A percentile compares a stretch with the other conserved stretches of the same genome.
These are phyloP conservation scores for Morpho achilles DNA, from an alignment of 2,888 invertebrate genomes.

Conservation along the genomic window DNA sequence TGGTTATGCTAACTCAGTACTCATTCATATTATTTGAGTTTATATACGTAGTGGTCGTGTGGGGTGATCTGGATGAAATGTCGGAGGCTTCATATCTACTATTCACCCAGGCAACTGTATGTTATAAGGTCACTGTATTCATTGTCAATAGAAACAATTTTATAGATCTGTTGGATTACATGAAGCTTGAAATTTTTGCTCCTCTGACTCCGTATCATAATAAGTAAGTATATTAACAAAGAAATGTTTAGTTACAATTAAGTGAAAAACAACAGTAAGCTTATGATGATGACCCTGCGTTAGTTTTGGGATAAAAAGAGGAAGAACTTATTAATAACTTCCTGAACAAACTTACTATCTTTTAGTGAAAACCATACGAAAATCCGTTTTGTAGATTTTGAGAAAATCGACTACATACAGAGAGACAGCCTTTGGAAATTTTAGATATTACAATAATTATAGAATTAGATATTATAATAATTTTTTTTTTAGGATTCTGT, in stretches of 20 bases:
- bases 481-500: conserved; percentile 41
- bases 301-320: too few species aligned
- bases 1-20: conserved; percentile 50
- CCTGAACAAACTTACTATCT: too few species aligned
- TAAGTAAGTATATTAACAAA: conserved; percentile 38
- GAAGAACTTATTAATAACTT: too few species aligned
- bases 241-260: too few species aligned
- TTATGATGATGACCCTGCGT: too few species aligned
- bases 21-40: conserved; percentile 57
- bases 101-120: conserved; percentile 61
- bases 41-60: conserved; percentile 51
- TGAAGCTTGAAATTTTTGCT: conserved; percentile 46
- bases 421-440: too few species aligned
- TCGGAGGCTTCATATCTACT: conserved; percentile 59
- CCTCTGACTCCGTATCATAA: conserved; percentile 43
- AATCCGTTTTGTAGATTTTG: too few species aligned
- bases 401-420: too few species aligned
- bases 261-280: too few species aligned
- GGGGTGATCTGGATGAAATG: conserved; percentile 59
- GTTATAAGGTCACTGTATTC: conserved; percentile 56
- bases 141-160: conserved; percentile 46
- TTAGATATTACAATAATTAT: too few species aligned
- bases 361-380: too few species aligned
- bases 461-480: too few species aligned
- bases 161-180: conserved; percentile 39